Percentiles rank a stretch among this genome's conserved stretches.
Conservation (phyloP, 1,140 invertebrate genomes). For the Probaryconus sp. region DNA sequence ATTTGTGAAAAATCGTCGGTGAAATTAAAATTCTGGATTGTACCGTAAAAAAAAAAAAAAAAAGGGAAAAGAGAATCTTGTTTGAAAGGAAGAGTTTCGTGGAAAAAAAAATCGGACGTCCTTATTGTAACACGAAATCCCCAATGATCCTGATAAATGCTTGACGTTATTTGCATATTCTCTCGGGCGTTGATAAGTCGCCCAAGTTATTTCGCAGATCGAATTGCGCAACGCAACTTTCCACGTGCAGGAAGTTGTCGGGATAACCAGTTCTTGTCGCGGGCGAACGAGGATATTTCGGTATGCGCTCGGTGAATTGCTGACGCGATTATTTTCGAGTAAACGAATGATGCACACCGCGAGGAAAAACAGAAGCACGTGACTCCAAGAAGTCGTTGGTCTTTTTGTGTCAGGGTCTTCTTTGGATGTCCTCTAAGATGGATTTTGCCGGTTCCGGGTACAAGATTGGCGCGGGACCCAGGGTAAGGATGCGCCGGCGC, state of each 20-base stretch:
- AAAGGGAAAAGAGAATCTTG: too few relatives aligned
- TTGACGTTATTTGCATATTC: too few relatives aligned
- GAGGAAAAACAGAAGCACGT: constrained; percentile 20
- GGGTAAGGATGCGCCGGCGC: constrained; percentile 67
- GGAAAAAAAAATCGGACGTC: too few relatives aligned
- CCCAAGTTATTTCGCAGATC: constrained; percentile 14
- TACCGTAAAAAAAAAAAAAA: too few relatives aligned
- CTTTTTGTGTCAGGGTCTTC: too few relatives aligned
- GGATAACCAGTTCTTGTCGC: constrained; percentile 36
- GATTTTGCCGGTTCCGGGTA: constrained; percentile 69
- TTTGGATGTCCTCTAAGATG: constrained; percentile 66
- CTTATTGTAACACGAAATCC: too few relatives aligned
- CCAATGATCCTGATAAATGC: too few relatives aligned
- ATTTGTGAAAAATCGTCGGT: too few relatives aligned
- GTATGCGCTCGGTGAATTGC: constrained; percentile 4
- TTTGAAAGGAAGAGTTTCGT: too few relatives aligned
- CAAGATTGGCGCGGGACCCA: constrained; percentile 67
- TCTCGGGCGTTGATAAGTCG: constrained; percentile 1
- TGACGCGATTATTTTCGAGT: constrained; percentile 9
- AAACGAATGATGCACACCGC: not conserved
- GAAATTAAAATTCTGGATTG: too few relatives aligned
- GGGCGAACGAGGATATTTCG: constrained; percentile 13
- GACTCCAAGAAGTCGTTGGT: constrained; percentile 21
- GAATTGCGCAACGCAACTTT: constrained; percentile 55
- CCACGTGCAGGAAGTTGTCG: constrained; percentile 42